Evolutionary conservation across 2,888 invertebrate genomes (phyloP), one percentile per base, ranked within the genome.

Genomic region (Sphecodes monilicornis): DNA sequence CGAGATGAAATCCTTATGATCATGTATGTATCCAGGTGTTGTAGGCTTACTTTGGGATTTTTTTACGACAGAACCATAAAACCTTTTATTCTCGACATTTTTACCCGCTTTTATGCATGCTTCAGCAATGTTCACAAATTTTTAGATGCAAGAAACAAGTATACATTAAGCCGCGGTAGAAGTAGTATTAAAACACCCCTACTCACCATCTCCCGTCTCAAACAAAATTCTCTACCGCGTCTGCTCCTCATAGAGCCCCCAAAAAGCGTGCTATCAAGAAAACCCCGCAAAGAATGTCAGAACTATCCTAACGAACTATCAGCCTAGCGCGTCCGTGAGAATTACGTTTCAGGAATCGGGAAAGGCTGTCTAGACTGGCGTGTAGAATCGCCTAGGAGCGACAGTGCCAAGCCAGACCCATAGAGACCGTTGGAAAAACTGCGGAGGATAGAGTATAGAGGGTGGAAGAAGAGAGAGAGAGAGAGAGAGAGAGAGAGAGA

Each of bases 271-370:
- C 18, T 29, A 60, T 60, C 8, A 60, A 60, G 60, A 29, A 29
- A 29, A 16, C 16, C 13, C 60, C 29, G 8, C 26, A 29, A 60
- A 60, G 60, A 60, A 16, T 60, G 60, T 60, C 60, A 60, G 66
- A 66, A 66, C 66, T 66, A 36, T 66, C 66, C 66, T 66, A 66
- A 66, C 32, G 66, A 66, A 66, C 32, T 66, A 66, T 66, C 39
- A 68, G 36, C 29, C 29, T 29, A 8, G 60, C 60, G 60, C 60
- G 60, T 60, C 60, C 60, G 60, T 39, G n/a, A 13, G 39, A 68
- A 68, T 39, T 68, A n/a, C 39, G 39, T n/a, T 68, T n/a, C 36
- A 22, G 22, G 39, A 39, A 68, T 68, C n/a, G 36, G 18, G 39
- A 68, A 11, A n/a, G 39, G 36, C 22, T 39, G 68, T 68, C 68